Evolutionary conservation across 2,797 vertebrate species (phyloP), one percentile per base, ranked within the genome.

Genomic region (Clamator glandarius): DNA sequence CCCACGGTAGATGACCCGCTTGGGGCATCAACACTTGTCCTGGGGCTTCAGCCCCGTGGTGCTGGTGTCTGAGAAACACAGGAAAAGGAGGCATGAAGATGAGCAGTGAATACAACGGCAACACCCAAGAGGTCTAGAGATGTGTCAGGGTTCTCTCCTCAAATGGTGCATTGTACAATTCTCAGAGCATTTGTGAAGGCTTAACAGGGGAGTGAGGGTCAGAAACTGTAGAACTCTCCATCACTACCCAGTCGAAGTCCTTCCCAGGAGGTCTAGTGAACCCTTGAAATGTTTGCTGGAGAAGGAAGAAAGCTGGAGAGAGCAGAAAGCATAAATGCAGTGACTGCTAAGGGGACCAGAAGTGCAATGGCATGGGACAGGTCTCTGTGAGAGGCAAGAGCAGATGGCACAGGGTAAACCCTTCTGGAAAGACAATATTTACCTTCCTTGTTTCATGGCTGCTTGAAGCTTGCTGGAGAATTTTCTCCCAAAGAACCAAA

Each of bases 401-500:
- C 26, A 79, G 39, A 20, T 1, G 0, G 19, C 0, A 0, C 33
- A 17, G 51, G n/a, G 15, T 57, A 31, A 75, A 91, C 42, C 66
- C 33, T 94, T 81, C 79, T 11, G 15, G 35, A 89, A 42, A 68
- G 26, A 68, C 33, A 89, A 31, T 72, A 72, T 93, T 93, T 83
- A 87, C 54, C 69, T 2, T 2, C 6, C 63, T 79, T 66, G 51
- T 17, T 55, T 58, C 79, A 69, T 5, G 51, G 67, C 29, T 90
- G 73, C 76, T 86, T 73, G 78, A 90, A 92, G 52, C 63, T 59
- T 15, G 4, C 75, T 75, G 61, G 72, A 89, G 77, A 89, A 78
- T 87, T 89, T 84, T 21, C 64, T 96, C 66, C 62, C 79, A 89
- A 96, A 83, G 82, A 92, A 83, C 59, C 64, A 95, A 93, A 84